Conservation (phyloP, 2,113 vertebrate genomes). For the Seriola dumerili region DNA sequence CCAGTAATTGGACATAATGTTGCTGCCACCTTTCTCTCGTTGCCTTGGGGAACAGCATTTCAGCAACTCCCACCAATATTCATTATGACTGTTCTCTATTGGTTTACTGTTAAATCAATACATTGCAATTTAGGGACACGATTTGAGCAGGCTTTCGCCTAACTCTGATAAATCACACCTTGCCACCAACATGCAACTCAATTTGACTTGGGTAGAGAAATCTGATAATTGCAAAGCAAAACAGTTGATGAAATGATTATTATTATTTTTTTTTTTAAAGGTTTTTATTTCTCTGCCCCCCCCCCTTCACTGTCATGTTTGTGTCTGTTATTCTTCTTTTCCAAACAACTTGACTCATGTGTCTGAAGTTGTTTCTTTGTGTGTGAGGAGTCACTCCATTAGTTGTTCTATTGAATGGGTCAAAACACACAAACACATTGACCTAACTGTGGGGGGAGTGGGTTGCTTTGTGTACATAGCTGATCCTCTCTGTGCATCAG, state of each 20-base stretch:
- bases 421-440: slow-evolving; percentile 54
- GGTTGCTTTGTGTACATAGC: slow-evolving; percentile 80
- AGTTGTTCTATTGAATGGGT: slow-evolving; percentile 53
- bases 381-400: slow-evolving; percentile 47
- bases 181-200: slow-evolving; percentile 31
- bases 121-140: slow-evolving; percentile 66
- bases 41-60: slow-evolving; percentile 64
- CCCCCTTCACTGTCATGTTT: neutral
- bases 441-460: slow-evolving; percentile 27
- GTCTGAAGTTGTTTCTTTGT: slow-evolving; percentile 49
- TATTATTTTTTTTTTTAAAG: neutral
- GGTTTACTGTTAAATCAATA: slow-evolving; percentile 75
- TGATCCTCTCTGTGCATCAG: slow-evolving; percentile 46
- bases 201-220: slow-evolving; percentile 44
- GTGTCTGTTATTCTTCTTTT: slow-evolving; percentile 18
- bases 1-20: slow-evolving; percentile 68
- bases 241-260: neutral
- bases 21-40: slow-evolving; percentile 51
- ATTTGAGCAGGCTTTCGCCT: slow-evolving; percentile 55
- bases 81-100: slow-evolving; percentile 64
- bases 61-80: slow-evolving; percentile 70
- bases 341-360: slow-evolving; percentile 38
- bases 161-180: slow-evolving; percentile 56
- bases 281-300: neutral
- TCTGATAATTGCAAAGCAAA: slow-evolving; percentile 54